Conservation (phyloP, 1,140 invertebrate species). For the Tachypleus tridentatus region DNA sequence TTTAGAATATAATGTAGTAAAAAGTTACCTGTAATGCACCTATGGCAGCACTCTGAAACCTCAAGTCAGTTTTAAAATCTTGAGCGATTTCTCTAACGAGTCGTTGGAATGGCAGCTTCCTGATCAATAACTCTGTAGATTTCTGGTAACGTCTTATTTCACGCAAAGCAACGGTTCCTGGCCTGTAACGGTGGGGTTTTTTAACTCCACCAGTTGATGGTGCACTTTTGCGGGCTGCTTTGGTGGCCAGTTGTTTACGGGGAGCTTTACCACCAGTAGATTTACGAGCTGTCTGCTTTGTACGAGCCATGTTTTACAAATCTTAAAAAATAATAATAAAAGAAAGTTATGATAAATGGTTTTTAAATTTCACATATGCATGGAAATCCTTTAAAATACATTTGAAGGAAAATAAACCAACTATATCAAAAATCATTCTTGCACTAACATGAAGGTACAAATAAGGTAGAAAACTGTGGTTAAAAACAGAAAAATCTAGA, state of each 20-base stretch:
- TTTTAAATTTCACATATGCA: too few relatives aligned
- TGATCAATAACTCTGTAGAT: slow-evolving; percentile 57
- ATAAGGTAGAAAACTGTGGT: too few relatives aligned
- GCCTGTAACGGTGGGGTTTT: slow-evolving; percentile 46
- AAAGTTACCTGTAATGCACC: slow-evolving; percentile 46
- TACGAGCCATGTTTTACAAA: slow-evolving; percentile 54
- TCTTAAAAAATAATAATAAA: too few relatives aligned
- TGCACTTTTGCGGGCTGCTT: slow-evolving; percentile 53
- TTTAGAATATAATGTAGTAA: too few relatives aligned
- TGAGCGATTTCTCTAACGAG: slow-evolving; percentile 60
- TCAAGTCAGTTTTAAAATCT: slow-evolving; percentile 58
- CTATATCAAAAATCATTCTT: too few relatives aligned
- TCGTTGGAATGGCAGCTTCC: slow-evolving; percentile 40
- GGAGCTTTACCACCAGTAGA: slow-evolving; percentile 71
- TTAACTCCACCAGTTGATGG: slow-evolving; percentile 74
- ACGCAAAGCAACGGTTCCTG: slow-evolving; percentile 36
- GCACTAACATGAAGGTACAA: too few relatives aligned
- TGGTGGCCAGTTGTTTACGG: slow-evolving; percentile 72
- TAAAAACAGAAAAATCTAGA: too few relatives aligned
- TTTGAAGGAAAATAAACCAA: too few relatives aligned
- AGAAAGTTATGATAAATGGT: too few relatives aligned
- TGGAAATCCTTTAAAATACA: too few relatives aligned
- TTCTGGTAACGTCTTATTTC: slow-evolving; percentile 48
- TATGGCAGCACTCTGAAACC: slow-evolving; percentile 67
- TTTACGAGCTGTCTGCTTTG: slow-evolving; percentile 72